Evolutionary conservation across 2,888 invertebrate species (phyloP).

Genomic region (Epistrophella euchroma): DNA sequence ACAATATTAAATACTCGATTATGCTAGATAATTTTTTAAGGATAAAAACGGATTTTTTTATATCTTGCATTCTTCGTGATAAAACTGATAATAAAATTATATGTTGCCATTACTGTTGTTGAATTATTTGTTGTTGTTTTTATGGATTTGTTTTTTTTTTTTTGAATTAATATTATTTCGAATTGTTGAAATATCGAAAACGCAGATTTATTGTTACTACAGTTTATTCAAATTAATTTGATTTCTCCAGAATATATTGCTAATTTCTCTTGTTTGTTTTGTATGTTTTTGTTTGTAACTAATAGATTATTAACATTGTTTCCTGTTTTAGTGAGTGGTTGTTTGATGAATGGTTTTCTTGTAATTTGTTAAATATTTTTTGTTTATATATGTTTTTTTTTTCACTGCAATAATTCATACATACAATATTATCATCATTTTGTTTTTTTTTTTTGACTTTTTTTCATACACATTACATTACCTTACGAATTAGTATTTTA

Average conservation of each 20-base stretch:
- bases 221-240: slow-evolving; percentile 21
- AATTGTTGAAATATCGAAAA: slow-evolving; percentile 42
- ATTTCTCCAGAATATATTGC: slow-evolving; percentile 33
- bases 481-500: slow-evolving; percentile 75
- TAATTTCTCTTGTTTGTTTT: slow-evolving; percentile 14
- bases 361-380: slow-evolving; percentile 28
- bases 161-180: slow-evolving; percentile 7
- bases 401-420: slow-evolving; percentile 44
- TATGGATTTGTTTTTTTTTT: slow-evolving; percentile 34
- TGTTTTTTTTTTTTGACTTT: slow-evolving; percentile 24
- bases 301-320: slow-evolving; percentile 53
- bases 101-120: slow-evolving; percentile 29
- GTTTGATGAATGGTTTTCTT: slow-evolving; percentile 26
- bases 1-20: slow-evolving; percentile 64
- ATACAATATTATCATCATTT: slow-evolving; percentile 35
- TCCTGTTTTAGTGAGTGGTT: slow-evolving; percentile 38
- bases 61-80: neutral
- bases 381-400: slow-evolving; percentile 22
- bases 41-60: slow-evolving; percentile 47
- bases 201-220: slow-evolving; percentile 31
- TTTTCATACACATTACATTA: slow-evolving; percentile 63
- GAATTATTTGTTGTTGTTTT: slow-evolving; percentile 1
- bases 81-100: slow-evolving; percentile 46
- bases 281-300: slow-evolving; percentile 27
- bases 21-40: slow-evolving; percentile 56